Percentiles rank a stretch among this genome's conserved stretches.
phyloP scores from a whole-genome alignment of 1,140 invertebrate species.

The Platyura marginata region DNA sequence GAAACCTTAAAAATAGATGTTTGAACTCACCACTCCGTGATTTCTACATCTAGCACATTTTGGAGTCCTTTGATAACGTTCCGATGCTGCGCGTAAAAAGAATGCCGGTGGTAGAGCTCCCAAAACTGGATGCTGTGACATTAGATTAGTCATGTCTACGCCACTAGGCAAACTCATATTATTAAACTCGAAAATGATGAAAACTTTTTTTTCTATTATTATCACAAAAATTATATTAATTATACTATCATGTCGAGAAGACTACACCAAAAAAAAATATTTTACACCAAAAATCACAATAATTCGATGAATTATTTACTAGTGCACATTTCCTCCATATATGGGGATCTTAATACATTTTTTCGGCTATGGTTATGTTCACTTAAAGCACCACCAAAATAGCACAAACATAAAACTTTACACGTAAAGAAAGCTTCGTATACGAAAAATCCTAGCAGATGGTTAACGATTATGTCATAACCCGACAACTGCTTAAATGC shows the following conservation, averaged over 20 bases:
- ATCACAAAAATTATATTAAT: neutral
- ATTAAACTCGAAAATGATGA: conserved; percentile 7
- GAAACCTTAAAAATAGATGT: no score
- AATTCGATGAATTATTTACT: no score
- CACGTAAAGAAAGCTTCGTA: no score
- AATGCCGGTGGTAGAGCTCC: conserved; percentile 59
- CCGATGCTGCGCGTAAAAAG: conserved; percentile 66
- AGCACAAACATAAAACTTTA: no score
- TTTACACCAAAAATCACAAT: no score
- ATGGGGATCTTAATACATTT: no score
- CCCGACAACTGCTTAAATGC: conserved; percentile 19
- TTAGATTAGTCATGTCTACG: conserved; percentile 60
- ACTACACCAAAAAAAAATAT: no score
- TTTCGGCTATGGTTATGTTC: no score
- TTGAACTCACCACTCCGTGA: conserved; percentile 85
- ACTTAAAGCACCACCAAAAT: no score
- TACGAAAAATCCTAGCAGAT: no score
- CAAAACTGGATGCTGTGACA: conserved; percentile 67
- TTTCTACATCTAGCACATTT: conserved; percentile 97
- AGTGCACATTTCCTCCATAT: no score
- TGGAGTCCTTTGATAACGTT: conserved; percentile 92
- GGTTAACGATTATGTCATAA: conserved; percentile 12
- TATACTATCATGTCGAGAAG: no score
- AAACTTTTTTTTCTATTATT: neutral
- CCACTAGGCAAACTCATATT: conserved; percentile 59